Evolutionary conservation across 2,797 vertebrate genomes (phyloP), one percentile per base, ranked within the genome.

Genomic region (Microchirus variegatus): DNA sequence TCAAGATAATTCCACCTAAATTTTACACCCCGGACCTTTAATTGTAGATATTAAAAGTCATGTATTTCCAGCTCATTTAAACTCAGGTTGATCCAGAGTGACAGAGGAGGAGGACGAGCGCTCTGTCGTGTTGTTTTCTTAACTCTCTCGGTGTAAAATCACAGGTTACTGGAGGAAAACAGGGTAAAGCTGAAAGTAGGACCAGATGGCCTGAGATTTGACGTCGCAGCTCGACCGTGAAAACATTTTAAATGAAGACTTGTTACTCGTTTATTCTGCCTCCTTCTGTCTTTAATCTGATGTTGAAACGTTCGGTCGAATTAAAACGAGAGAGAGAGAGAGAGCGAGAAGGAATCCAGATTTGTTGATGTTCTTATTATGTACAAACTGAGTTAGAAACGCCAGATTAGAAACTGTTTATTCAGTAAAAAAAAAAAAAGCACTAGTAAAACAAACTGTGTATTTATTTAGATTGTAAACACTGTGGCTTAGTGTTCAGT

Each of bases 391-490:
- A 68, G 58, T 58, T 66, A 47, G 52, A 71, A 73, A 78, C 42
- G 42, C 42, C 16, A 70, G 35, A 56, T 41, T 17, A 66, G 49
- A 54, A 79, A 59, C 38, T 35, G 38, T 71, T 75, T 54, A 53
- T 72, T 59, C 16, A 54, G 60, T 61, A 56, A 83, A n/a, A n/a
- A n/a, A n/a, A n/a, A n/a, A n/a, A n/a, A n/a, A n/a, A 82, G 50
- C 71, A 67, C 51, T 56, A 59, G 53, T 62, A 11, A 77, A 74
- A 81, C 44, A 44, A 80, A 81, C 43, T 81, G 59, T 63, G 59
- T 85, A 84, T 91, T 88, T 85, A 90, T 87, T 84, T 68, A 68
- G 62, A 63, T 57, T 74, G 53, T 69, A 72, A 77, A 89, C 77
- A 80, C 77, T 80, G 80, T 82, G 57, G 62, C 54, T 60, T 66